Percentiles rank a stretch among this genome's conserved stretches.
Evolutionary conservation across 2,113 vertebrate genomes (phyloP).

Genomic region (Phainopepla nitens): DNA sequence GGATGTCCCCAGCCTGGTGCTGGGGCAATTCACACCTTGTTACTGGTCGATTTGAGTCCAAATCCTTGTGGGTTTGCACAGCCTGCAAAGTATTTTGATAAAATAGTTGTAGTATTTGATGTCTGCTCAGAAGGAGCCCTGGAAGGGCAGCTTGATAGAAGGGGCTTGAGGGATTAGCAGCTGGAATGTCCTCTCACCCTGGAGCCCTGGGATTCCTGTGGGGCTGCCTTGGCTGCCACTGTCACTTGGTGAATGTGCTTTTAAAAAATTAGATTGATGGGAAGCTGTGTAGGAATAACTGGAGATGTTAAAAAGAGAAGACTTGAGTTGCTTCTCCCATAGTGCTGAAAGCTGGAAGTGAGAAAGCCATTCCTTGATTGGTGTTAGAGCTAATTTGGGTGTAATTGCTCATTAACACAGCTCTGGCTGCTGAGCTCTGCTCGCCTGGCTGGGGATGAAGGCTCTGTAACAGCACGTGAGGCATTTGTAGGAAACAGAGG

Average conservation of each 20-base stretch:
- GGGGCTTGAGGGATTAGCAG: background rate
- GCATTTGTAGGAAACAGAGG: background rate
- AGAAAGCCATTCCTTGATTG: background rate
- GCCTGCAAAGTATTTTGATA: background rate
- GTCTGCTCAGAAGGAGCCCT: background rate
- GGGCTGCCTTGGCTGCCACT: background rate
- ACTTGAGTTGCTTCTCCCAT: background rate
- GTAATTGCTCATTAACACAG: constrained; percentile 16
- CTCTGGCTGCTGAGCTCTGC: background rate
- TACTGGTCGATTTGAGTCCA: background rate
- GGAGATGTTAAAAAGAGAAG: background rate
- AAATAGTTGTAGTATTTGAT: background rate
- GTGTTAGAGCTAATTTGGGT: constrained; percentile 9
- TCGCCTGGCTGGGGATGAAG: background rate
- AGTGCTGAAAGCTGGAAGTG: background rate
- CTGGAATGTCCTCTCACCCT: background rate
- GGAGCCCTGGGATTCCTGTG: background rate
- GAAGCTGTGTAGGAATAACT: background rate
- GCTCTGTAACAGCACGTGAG: background rate
- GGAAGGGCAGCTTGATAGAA: background rate
- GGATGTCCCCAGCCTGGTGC: background rate
- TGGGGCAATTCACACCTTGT: background rate
- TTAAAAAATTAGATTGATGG: background rate
- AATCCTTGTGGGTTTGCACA: background rate
- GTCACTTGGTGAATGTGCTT: background rate